These are phyloP conservation scores for Ormyrus nitidulus DNA, from an alignment of 2,888 invertebrate genomes.

Conservation along the genomic window DNA sequence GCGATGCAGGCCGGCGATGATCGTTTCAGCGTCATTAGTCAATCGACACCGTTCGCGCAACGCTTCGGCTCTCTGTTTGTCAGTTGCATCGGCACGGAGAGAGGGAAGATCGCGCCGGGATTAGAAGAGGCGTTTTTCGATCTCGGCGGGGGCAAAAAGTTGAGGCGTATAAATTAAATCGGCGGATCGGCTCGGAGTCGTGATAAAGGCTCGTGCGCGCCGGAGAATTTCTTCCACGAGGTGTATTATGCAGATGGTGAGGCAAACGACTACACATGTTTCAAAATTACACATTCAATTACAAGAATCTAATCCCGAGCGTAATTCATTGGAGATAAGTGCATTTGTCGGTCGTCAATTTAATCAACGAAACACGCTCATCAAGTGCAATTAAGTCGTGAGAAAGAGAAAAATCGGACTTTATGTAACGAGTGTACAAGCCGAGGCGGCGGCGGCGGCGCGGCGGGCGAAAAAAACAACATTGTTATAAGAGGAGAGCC, in stretches of 20 bases:
- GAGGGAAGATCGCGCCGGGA: no score
- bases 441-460: neutral
- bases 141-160: no score
- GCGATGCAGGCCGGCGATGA: neutral
- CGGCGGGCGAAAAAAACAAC: neutral
- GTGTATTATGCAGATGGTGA: neutral
- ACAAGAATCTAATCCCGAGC: constrained; percentile 32
- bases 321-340: constrained; percentile 43
- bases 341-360: constrained; percentile 43
- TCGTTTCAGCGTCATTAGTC: constrained; percentile 30
- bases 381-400: constrained; percentile 27
- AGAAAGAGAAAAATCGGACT: constrained; percentile 31
- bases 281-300: constrained; percentile 46
- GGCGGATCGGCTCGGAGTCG: no score
- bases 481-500: neutral
- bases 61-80: neutral
- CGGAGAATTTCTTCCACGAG: no score
- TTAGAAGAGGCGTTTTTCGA: no score
- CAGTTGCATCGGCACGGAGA: no score
- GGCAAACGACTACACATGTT: constrained; percentile 15
- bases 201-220: no score
- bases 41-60: neutral
- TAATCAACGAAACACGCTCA: constrained; percentile 44
- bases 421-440: constrained; percentile 21
- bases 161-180: no score